Evolutionary conservation across 1,140 invertebrate genomes (phyloP), one percentile per base, ranked within the genome.

Genomic region (Physella acuta): DNA sequence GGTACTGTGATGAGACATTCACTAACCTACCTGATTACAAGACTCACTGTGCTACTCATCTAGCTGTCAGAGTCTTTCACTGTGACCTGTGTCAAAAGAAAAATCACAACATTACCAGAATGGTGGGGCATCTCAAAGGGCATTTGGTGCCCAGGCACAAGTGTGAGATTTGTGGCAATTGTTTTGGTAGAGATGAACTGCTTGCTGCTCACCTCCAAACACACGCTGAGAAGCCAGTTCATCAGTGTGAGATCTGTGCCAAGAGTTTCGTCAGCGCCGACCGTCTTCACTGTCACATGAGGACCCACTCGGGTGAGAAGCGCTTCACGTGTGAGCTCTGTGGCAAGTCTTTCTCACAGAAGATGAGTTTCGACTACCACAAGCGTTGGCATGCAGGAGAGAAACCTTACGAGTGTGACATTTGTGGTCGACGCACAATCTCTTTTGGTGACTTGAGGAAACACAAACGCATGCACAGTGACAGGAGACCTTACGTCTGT

Each of bases 281-380:
- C 80, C 95, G 98, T 86, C 87, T 98, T 0, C 95, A 94, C 0
- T 88, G 94, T 34, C 94, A 97, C 83, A 86, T 92, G 58, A 87
- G 94, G 37, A 97, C 94, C 0, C 94, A 96, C 79, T 96, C 94
- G 0, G 95, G 94, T 1, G 96, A 98, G 84, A 97, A 98, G 85
- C 93, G 95, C 82, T 98, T 98, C 84, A 91, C 89, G 0, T 98
- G 96, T 81, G 81, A 86, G 4, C 90, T 93, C 30, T 98, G 96
- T 81, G 89, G 90, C 68, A 91, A 94, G 71, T 88, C 89, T 17
- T 94, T 93, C 78, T 93, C 80, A 81, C 90, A 1, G 52, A 91
- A 90, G 72, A 92, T 92, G 76, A 91, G 92, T 75, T 82, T 93
- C 63, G 89, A 91, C 76, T 87, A 91, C 31, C 92, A 93, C 79